Evolutionary conservation across 2,113 vertebrate species (phyloP).

Genomic region (Tonatia bakeri): DNA sequence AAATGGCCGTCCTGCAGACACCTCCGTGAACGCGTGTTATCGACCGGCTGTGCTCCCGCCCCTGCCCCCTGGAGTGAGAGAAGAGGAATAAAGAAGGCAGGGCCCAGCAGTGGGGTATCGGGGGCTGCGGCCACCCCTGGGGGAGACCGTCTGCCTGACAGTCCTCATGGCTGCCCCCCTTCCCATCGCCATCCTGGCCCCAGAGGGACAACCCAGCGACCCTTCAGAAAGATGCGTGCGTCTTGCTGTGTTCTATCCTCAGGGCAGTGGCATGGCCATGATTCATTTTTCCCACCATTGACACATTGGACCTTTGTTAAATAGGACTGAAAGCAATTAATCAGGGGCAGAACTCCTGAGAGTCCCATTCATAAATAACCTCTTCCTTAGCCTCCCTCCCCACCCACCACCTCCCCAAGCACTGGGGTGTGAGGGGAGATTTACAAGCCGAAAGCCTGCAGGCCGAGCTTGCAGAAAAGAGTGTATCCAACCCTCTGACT

Average conservation of each 20-base stretch:
- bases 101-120: constrained; percentile 39
- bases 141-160: constrained; percentile 57
- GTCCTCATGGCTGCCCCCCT: constrained; percentile 65
- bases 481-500: constrained; percentile 55
- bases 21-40: constrained; percentile 81
- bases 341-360: constrained; percentile 71
- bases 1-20: constrained; percentile 85
- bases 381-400: constrained; percentile 60
- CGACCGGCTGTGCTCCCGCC: constrained; percentile 82
- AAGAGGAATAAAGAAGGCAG: constrained; percentile 73
- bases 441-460: constrained; percentile 66
- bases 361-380: constrained; percentile 77
- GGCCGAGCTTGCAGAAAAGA: constrained; percentile 46
- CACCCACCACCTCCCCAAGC: constrained; percentile 52
- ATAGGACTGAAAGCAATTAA: constrained; percentile 75
- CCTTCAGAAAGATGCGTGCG: constrained; percentile 57
- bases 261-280: no score
- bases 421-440: constrained; percentile 73
- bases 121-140: constrained; percentile 69
- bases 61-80: constrained; percentile 75
- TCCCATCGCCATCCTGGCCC: neutral
- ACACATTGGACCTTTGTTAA: constrained; percentile 70
- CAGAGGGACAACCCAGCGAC: constrained; percentile 45
- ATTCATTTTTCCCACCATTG: constrained; percentile 71
- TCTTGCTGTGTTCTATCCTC: neutral